Evolutionary conservation across 2,888 invertebrate species (phyloP).

Genomic region (Macrosoma leucophasiata): DNA sequence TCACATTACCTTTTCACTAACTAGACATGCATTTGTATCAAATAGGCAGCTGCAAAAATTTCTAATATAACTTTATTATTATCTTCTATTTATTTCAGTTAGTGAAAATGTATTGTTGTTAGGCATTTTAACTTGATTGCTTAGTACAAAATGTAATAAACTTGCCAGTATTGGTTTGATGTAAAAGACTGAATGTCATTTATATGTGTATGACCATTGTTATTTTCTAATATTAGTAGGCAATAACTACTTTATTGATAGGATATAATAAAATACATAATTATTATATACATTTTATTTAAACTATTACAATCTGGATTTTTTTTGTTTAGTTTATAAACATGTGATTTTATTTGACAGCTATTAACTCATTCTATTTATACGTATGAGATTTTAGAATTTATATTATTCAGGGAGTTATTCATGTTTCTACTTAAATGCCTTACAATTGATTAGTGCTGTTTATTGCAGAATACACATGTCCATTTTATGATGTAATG

Average conservation of each 20-base stretch:
- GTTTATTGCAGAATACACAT: not conserved
- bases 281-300: slow-evolving; percentile 16
- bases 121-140: slow-evolving; percentile 54
- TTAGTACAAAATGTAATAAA: slow-evolving; percentile 74
- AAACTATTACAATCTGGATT: not conserved
- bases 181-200: slow-evolving; percentile 74
- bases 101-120: slow-evolving; percentile 57
- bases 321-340: not conserved
- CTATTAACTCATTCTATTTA: not conserved
- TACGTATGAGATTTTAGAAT: slow-evolving; percentile 7
- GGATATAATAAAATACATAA: slow-evolving; percentile 16
- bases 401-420: too few species aligned
- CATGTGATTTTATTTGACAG: slow-evolving; percentile 5
- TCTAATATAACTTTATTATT: slow-evolving; percentile 5
- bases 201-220: slow-evolving; percentile 57
- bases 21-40: slow-evolving; percentile 33
- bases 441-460: too few species aligned
- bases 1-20: slow-evolving; percentile 58
- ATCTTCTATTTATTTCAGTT: slow-evolving; percentile 34
- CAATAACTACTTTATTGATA: slow-evolving; percentile 35
- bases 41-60: too few species aligned
- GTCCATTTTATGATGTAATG: slow-evolving; percentile 12
- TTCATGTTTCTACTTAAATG: too few species aligned
- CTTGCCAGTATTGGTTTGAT: slow-evolving; percentile 76
- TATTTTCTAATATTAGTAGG: slow-evolving; percentile 53